These are phyloP conservation scores for Brachypteracias leptosomus DNA, from an alignment of 2,113 vertebrate genomes.

Conservation along the genomic window DNA sequence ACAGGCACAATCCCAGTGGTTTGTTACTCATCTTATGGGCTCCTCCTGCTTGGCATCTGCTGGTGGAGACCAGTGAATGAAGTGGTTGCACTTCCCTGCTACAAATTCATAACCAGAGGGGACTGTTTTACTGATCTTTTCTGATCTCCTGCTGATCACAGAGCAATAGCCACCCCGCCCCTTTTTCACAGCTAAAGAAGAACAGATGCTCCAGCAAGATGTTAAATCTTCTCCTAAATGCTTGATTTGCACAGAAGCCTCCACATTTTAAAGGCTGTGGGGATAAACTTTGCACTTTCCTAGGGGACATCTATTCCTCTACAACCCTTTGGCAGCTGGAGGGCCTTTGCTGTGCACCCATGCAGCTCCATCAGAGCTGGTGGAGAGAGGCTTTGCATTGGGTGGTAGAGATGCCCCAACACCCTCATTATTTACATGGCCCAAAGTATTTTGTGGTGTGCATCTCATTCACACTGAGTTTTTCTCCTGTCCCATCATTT, in stretches of 20 bases:
- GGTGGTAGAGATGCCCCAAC: background rate
- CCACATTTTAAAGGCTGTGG: background rate
- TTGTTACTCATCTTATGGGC: background rate
- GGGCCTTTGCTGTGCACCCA: background rate
- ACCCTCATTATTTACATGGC: fast-evolving
- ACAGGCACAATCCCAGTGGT: background rate
- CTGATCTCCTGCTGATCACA: background rate
- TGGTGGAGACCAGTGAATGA: background rate
- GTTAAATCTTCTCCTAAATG: background rate
- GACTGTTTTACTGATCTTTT: background rate
- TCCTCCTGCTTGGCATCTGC: background rate
- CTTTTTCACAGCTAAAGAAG: background rate
- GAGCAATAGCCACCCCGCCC: background rate
- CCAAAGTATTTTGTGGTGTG: too few species aligned
- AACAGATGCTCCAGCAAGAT: background rate
- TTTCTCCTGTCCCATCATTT: background rate
- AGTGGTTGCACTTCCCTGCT: background rate
- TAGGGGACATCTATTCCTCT: background rate
- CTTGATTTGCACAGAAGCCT: background rate
- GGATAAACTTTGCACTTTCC: background rate
- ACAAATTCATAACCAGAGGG: background rate
- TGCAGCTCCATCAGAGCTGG: background rate
- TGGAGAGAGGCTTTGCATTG: background rate
- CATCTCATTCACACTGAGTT: background rate
- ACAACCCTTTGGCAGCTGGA: background rate